Base-by-base conservation (phyloP, 2,113 vertebrate species). In the Thinocorus orbignyianus region DNA sequence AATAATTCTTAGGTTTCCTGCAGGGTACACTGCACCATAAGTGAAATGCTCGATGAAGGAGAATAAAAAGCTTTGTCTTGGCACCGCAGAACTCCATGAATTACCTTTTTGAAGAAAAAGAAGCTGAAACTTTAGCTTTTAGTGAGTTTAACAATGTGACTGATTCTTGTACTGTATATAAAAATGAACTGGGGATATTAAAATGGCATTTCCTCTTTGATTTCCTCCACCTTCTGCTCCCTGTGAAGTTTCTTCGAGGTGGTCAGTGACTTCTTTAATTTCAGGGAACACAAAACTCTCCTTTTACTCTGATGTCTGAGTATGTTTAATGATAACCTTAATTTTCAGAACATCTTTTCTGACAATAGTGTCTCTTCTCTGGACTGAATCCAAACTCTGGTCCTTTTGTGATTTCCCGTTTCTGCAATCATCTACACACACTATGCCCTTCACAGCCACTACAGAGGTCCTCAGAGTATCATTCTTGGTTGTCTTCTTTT, bases 1-100 rank as follows among this genome's bases (percentile, higher is more conserved):
- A 51, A 25, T 78, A 84, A 66, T 60, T 85, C 48, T 74, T 62
- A 52, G 51, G 44, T 83, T 97, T 95, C 86, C 94, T 81, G 78
- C 77, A 93, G 92, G 55, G 49, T 61, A 83, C 61, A 71, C 35
- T 64, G 58, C 76, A 86, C 76, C 76, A 88, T 62, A 85, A 87
- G 62, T 41, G 65, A 89, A 97, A 92, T 2, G 35, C 39, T 94
- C 9, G 2, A 6, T 72, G 74, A 39, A 72, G 51, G 26, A 68
- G 71, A 76, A 88, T 73, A 77, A 90, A 88, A 5, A 60, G 92
- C 72, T 86, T 97, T 94, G 64, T 93, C 86, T 96, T 95, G 83
- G 93, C 85, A 82, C 26, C 0, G 0, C 52, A 76, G 68, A 94
- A 18, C 60, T 83, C 66, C 39, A 82, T 85, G 86, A 95, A 92